Conservation (phyloP, 2,113 vertebrate genomes). For the Narcine bancroftii region DNA sequence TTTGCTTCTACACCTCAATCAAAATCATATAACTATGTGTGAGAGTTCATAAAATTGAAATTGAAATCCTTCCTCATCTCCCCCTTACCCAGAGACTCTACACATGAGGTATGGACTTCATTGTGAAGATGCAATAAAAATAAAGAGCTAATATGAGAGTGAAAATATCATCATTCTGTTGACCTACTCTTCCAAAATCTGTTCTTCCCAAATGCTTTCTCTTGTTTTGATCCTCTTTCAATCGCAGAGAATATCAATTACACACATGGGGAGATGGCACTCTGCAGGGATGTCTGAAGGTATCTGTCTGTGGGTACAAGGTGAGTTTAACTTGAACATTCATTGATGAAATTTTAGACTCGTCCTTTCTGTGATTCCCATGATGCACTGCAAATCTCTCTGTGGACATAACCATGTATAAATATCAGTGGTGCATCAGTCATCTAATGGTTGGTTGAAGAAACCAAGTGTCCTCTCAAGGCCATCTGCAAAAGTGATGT, state of each 20-base stretch:
- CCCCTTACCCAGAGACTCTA: no score
- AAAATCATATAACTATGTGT: background rate
- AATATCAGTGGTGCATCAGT: background rate
- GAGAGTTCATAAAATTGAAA: no score
- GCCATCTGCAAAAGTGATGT: background rate
- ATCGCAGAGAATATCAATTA: background rate
- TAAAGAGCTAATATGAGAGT: background rate
- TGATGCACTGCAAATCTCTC: background rate
- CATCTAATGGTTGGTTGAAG: background rate
- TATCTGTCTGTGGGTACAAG: background rate
- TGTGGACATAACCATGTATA: background rate
- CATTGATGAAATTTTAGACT: background rate
- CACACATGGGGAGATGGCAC: background rate
- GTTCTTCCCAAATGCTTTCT: background rate
- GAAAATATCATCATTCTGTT: background rate
- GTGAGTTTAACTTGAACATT: background rate
- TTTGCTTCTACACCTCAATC: background rate
- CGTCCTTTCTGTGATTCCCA: background rate
- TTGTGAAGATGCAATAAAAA: background rate
- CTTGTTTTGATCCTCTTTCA: background rate
- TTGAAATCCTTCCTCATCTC: background rate
- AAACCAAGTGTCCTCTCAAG: background rate
- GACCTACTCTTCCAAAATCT: background rate
- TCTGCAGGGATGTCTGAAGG: background rate
- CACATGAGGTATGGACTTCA: background rate